Evolutionary conservation across 1,140 invertebrate species (phyloP), one percentile per base, ranked within the genome.

Genomic region (Atta cephalotes): DNA sequence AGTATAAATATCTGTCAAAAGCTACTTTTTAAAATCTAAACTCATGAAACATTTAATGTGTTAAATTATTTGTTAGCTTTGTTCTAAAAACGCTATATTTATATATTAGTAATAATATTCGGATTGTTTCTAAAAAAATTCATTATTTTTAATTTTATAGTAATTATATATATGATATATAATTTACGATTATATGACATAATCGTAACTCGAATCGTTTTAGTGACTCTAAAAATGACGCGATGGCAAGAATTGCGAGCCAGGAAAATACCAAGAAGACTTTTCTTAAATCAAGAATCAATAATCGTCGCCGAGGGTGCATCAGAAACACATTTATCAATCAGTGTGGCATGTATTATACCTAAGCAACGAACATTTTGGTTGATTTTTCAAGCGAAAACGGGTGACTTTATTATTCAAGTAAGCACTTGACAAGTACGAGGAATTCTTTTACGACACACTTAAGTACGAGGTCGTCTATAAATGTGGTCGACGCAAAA

Each of bases 321-420:
- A 10, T 56, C 72, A 12, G 28, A 71, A 51, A 72, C 70, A 12
- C 0, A 58, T 85, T 68, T 92, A 25, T 87, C 87, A 0, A 66
- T 92, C 28, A 92, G 85, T 2, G 74, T 92, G 5, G 91, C 85
- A 3, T 92, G 91, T 1, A 88, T 92, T 2, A 25, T 49, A 1
- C 82, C 89, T 10, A 51, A 28, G 4, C 28, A 70, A 9, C 68
- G 71, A 81, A 76, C 16, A 1, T 92, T 87, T 66, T 92, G 91
- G 91, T 85, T 92, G 10, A 71, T 92, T 25, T 92, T 92, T 56
- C 82, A 86, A 85, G 88, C 91, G 6, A 77, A 91, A 18, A 51
- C 62, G 2, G 91, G 87, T 49, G 91, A 92, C 12, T 92, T 92
- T n/a, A 92, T 92, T 51, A 89, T 91, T 25, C 86, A 92, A 51